Conservation (phyloP, 1,140 invertebrate genomes). For the Polypedilum pembai region DNA sequence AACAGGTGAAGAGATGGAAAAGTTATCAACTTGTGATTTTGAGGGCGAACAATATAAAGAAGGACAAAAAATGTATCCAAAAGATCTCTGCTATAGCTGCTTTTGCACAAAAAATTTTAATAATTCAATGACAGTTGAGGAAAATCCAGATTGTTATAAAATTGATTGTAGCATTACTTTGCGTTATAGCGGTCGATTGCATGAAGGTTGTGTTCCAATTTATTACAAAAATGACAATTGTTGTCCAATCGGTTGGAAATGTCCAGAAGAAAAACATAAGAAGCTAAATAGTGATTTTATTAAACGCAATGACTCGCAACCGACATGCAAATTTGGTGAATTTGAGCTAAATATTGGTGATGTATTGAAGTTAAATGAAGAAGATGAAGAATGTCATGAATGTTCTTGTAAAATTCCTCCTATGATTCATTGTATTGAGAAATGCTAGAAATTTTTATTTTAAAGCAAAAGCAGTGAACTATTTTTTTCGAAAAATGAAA, state of each 20-base stretch:
- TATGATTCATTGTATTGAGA: slow-evolving; percentile 28
- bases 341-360: slow-evolving; percentile 3
- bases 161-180: slow-evolving; percentile 48
- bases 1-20: slow-evolving; percentile 37
- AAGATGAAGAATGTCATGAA: slow-evolving; percentile 22
- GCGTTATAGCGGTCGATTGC: slow-evolving; percentile 43
- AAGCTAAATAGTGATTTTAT: background rate
- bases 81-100: slow-evolving; percentile 45
- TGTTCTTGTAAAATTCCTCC: slow-evolving; percentile 26
- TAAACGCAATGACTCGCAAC: background rate
- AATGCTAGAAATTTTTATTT: background rate
- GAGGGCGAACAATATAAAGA: slow-evolving; percentile 45
- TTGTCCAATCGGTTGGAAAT: slow-evolving; percentile 48
- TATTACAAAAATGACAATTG: slow-evolving; percentile 41
- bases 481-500: too few species aligned
- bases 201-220: slow-evolving; percentile 46
- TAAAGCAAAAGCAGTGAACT: too few species aligned
- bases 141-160: slow-evolving; percentile 43
- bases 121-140: slow-evolving; percentile 35
- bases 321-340: slow-evolving; percentile 28
- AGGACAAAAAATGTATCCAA: slow-evolving; percentile 46
- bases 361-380: background rate
- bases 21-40: slow-evolving; percentile 44
- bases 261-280: slow-evolving; percentile 33
- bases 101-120: slow-evolving; percentile 45